Evolutionary conservation across 2,888 invertebrate genomes (phyloP), one percentile per base, ranked within the genome.

Genomic region (Diaperis boleti): DNA sequence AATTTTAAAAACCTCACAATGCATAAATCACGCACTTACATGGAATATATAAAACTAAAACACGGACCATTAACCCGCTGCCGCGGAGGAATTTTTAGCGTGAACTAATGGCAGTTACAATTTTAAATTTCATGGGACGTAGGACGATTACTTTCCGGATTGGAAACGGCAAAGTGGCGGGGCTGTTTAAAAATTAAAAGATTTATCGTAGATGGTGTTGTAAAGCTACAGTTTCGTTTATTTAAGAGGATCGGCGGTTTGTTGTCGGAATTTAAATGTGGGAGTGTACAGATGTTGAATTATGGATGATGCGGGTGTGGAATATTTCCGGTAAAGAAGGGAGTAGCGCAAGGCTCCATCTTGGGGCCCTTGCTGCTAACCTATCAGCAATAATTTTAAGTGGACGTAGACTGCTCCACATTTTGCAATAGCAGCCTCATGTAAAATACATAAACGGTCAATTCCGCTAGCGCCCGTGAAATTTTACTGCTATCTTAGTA

Each of bases 21-120:
- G 33, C 33, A 33, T 33, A 33, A 33, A 33, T 33, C 39, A 39
- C 39, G 14, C 3, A 13, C n/a, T 13, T 14, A 14, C 14, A 39
- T 8, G 14, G 39, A 14, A 39, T 15, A 39, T 39, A 15, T 17
- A 15, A 39, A 39, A 15, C n/a, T 39, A 39, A 39, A 39, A 39
- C 39, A 17, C 15, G 39, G 15, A 17, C 39, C n/a, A 17, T 39
- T 39, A 39, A 13, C 13, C 15, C 37, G 37, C 13, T 10, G 14
- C 5, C 15, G 39, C 15, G 39, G n/a, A 3, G 39, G 13, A 39
- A 39, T 39, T 15, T 13, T 15, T 3, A 14, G 3, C n/a, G 37
- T 13, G 3, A 15, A 35, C 11, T 35, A 35, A 35, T 35, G n/a
- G 35, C 10, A 5, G 5, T 14, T 39, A 5, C n/a, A 39, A 39